These are phyloP conservation scores for Channallabes apus DNA, from an alignment of 2,797 vertebrate genomes.

Conservation along the genomic window DNA sequence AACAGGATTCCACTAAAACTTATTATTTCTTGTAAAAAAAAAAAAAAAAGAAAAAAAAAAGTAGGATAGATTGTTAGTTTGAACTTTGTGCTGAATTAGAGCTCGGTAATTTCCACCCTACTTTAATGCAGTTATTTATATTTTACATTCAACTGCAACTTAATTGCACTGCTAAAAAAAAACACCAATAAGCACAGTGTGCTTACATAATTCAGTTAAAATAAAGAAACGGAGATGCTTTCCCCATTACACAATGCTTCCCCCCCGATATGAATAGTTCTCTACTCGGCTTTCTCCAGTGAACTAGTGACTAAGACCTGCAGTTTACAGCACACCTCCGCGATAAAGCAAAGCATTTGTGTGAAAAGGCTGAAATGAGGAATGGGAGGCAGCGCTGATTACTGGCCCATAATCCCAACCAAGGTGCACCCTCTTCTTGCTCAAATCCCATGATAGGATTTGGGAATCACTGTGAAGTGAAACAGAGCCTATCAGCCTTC, in stretches of 20 bases:
- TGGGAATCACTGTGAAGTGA: conserved; percentile 57
- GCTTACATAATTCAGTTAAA: not conserved
- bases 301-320: conserved; percentile 30
- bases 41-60: not conserved
- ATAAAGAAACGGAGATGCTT: conserved; percentile 7
- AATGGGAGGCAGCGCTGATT: conserved; percentile 32
- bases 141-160: conserved; percentile 8
- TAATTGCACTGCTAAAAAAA: not conserved
- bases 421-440: conserved; percentile 59
- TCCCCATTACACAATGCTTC: not conserved
- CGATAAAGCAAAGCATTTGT: conserved; percentile 21
- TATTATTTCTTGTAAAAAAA: not conserved
- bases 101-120: not conserved
- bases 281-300: conserved; percentile 27
- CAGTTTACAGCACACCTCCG: not conserved
- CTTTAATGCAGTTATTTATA: conserved; percentile 2
- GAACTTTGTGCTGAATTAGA: not conserved
- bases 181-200: not conserved
- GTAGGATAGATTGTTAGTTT: not conserved
- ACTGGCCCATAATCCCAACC: conserved; percentile 64
- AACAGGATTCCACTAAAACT: not conserved
- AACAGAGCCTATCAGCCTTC: conserved; percentile 51
- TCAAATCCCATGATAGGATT: conserved; percentile 58
- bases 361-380: conserved; percentile 32
- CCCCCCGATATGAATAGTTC: not conserved